Evolutionary conservation across 2,113 vertebrate species (phyloP).

Genomic region (Crotalus helleri): DNA sequence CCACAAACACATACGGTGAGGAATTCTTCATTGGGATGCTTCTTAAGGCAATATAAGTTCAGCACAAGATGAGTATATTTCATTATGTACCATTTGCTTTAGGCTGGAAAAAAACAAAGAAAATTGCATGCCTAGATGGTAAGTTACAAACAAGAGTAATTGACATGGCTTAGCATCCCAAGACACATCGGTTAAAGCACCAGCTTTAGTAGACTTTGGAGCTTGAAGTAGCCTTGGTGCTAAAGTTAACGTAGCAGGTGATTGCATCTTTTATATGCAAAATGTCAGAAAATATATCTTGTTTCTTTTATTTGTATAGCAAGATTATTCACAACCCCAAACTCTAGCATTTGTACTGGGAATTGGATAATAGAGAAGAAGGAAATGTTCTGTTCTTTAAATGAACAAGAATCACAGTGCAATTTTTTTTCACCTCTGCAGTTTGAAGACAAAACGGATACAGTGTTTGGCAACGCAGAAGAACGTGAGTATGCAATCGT

Average conservation of each 20-base stretch:
- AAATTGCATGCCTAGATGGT: neutral
- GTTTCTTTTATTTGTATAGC: neutral
- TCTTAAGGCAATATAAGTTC: neutral
- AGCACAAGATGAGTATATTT: neutral
- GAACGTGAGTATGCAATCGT: conserved; percentile 74
- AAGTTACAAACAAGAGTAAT: neutral
- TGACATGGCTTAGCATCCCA: neutral
- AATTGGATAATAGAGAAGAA: neutral
- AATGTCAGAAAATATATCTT: neutral
- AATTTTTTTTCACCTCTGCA: conserved; percentile 65
- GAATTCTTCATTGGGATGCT: neutral
- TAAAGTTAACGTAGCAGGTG: neutral
- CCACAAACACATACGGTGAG: neutral
- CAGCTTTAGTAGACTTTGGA: neutral
- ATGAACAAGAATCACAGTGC: conserved; percentile 31
- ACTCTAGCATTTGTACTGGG: neutral
- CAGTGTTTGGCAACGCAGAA: conserved; percentile 73
- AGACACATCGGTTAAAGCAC: neutral
- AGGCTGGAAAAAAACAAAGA: neutral
- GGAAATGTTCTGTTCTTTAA: neutral
- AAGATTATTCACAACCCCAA: neutral
- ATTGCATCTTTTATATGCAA: neutral
- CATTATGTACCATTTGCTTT: neutral
- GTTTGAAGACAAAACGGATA: conserved; percentile 78
- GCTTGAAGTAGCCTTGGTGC: neutral